A percentile compares a stretch with the other conserved stretches of the same genome.
phyloP scores from a whole-genome alignment of 2,888 invertebrate species.

The Chrysomela aeneicollis region DNA sequence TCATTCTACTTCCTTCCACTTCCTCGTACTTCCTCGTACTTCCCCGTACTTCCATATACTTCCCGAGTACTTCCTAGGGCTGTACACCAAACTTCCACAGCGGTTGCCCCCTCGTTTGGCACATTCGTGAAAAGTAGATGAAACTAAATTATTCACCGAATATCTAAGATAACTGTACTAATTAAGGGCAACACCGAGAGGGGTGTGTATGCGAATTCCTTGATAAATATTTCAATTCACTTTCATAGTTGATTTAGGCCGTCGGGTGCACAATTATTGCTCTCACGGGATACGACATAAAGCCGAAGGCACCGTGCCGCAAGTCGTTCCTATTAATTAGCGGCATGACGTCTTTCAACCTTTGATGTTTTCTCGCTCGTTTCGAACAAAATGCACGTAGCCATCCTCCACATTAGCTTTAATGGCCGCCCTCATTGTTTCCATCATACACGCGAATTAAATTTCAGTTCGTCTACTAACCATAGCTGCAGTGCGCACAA shows the following conservation, averaged over 20 bases:
- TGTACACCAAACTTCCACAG: no score
- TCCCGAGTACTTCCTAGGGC: no score
- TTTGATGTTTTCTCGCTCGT: conserved; percentile 39
- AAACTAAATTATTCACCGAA: conserved; percentile 47
- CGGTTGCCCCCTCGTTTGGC: conserved; percentile 30
- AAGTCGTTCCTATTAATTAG: conserved; percentile 60
- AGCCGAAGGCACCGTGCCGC: conserved; percentile 55
- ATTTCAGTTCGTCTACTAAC: not conserved
- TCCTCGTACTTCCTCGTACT: no score
- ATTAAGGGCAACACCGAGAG: conserved; percentile 57
- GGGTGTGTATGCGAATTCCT: conserved; percentile 60
- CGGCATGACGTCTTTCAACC: conserved; percentile 57
- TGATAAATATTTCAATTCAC: conserved; percentile 63
- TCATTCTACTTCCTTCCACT: no score
- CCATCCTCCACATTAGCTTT: conserved; percentile 34
- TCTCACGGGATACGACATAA: conserved; percentile 57
- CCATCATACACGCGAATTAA: conserved; percentile 34
- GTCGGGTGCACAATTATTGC: conserved; percentile 56
- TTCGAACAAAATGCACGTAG: conserved; percentile 32
- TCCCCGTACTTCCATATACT: no score
- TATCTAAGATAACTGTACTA: conserved; percentile 57
- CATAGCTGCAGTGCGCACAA: not conserved
- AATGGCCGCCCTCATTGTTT: conserved; percentile 31
- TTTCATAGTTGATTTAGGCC: conserved; percentile 61
- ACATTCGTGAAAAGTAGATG: conserved; percentile 36